A percentile compares a stretch with the other conserved stretches of the same genome.
phyloP scores from a whole-genome alignment of 2,888 invertebrate species.

The Harpagoxenus sublaevis region DNA sequence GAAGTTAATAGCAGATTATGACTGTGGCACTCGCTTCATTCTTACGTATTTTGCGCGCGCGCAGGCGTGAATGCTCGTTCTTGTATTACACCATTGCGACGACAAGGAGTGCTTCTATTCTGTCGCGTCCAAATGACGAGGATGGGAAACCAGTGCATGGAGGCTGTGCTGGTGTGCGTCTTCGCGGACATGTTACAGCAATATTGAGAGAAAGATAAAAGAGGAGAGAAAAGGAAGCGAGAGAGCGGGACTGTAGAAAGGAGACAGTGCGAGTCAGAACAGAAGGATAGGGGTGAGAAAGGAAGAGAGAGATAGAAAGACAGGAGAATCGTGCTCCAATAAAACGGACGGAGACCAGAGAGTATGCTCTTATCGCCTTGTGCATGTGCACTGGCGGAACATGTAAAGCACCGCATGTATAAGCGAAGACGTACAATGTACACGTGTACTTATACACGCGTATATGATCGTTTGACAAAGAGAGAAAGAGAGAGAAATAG shows the following conservation, averaged over 20 bases:
- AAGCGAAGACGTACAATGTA: slow-evolving; percentile 26
- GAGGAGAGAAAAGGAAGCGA: slow-evolving; percentile 45
- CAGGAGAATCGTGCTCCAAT: slow-evolving; percentile 33
- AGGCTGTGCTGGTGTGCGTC: slow-evolving; percentile 30
- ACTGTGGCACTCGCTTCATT: slow-evolving; percentile 61
- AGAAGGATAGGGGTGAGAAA: slow-evolving; percentile 12
- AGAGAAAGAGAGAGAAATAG: slow-evolving; percentile 33
- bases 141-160: slow-evolving; percentile 50
- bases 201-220: slow-evolving; percentile 58
- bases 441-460: background rate
- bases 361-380: slow-evolving; percentile 55
- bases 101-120: slow-evolving; percentile 73
- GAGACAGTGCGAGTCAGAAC: slow-evolving; percentile 38
- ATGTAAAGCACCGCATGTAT: slow-evolving; percentile 21
- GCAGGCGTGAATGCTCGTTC: slow-evolving; percentile 62
- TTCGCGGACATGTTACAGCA: slow-evolving; percentile 57
- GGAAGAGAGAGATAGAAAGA: slow-evolving; percentile 34
- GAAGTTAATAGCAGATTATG: slow-evolving; percentile 54
- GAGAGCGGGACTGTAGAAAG: slow-evolving; percentile 47
- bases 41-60: slow-evolving; percentile 72
- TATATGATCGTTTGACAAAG: background rate
- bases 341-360: slow-evolving; percentile 44
- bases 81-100: slow-evolving; percentile 76
- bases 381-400: slow-evolving; percentile 47
- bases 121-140: slow-evolving; percentile 55